phyloP scores from a whole-genome alignment of 2,888 invertebrate genomes.

The Blastobasis lacticolella region DNA sequence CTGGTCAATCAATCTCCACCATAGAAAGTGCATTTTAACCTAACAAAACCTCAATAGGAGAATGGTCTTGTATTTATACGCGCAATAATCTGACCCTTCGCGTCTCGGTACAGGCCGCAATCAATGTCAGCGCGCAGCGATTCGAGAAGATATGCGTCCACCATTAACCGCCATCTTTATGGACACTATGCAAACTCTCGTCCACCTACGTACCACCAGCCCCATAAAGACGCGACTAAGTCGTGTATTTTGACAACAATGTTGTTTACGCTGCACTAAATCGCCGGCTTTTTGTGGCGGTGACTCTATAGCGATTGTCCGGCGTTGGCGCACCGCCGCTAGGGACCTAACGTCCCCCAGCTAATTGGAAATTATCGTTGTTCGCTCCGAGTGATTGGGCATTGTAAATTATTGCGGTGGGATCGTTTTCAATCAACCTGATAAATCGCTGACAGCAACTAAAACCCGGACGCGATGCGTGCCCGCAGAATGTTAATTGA shows the following conservation, averaged over 20 bases:
- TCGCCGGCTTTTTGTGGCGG: slow-evolving; percentile 37
- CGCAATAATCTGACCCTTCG: slow-evolving; percentile 23
- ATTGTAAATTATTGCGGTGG: slow-evolving; percentile 45
- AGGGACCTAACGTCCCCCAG: slow-evolving; percentile 28
- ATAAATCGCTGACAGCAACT: slow-evolving; percentile 42
- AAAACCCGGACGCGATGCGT: slow-evolving; percentile 25
- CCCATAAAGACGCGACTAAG: slow-evolving; percentile 20
- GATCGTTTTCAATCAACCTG: slow-evolving; percentile 47
- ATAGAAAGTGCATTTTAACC: not conserved
- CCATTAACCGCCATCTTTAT: slow-evolving; percentile 32
- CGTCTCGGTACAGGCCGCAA: slow-evolving; percentile 21
- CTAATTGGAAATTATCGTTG: slow-evolving; percentile 63
- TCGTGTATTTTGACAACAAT: slow-evolving; percentile 34
- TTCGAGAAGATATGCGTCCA: slow-evolving; percentile 24
- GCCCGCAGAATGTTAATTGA: slow-evolving; percentile 32
- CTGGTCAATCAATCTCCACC: too few species aligned
- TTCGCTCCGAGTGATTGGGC: slow-evolving; percentile 35
- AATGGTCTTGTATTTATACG: slow-evolving; percentile 20
- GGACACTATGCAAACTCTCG: slow-evolving; percentile 27
- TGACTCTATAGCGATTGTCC: slow-evolving; percentile 12
- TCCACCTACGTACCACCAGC: slow-evolving; percentile 20
- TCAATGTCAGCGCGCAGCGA: slow-evolving; percentile 20
- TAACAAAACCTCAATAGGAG: slow-evolving; percentile 9
- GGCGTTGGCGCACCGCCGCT: slow-evolving; percentile 16
- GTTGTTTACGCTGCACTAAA: slow-evolving; percentile 35